Conservation (phyloP, 2,888 invertebrate species). For the Keiferia lycopersicella region DNA sequence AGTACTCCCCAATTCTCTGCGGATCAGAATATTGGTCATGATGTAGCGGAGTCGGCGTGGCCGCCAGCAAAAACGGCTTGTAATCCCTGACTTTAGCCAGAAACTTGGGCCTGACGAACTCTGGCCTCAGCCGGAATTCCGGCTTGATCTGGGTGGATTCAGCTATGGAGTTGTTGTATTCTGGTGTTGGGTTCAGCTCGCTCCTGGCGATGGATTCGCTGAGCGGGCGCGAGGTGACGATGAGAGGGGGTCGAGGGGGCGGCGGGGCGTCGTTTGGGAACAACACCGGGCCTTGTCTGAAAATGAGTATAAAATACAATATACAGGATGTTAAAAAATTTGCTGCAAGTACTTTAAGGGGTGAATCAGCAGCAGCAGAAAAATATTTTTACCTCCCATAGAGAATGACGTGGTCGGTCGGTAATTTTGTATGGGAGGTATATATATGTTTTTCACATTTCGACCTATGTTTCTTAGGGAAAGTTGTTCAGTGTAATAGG, state of each 20-base stretch:
- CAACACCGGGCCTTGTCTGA: constrained; percentile 72
- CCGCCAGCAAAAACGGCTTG: constrained; percentile 40
- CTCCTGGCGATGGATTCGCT: constrained; percentile 65
- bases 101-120: constrained; percentile 15
- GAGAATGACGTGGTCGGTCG: no score
- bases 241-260: constrained; percentile 60
- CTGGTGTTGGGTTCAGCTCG: constrained; percentile 49
- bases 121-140: constrained; percentile 32
- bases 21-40: constrained; percentile 42
- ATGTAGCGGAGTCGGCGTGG: constrained; percentile 36
- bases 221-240: constrained; percentile 70
- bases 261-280: constrained; percentile 69
- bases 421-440: no score
- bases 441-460: no score
- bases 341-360: no score
- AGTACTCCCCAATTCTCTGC: constrained; percentile 51
- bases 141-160: constrained; percentile 41
- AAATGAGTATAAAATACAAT: no score
- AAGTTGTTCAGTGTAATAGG: no score
- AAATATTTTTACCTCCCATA: no score
- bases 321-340: no score
- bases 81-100: constrained; percentile 47
- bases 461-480: no score
- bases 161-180: constrained; percentile 48
- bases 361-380: no score